phyloP scores from a whole-genome alignment of 2,888 invertebrate species.

The Macrophya annulata region DNA sequence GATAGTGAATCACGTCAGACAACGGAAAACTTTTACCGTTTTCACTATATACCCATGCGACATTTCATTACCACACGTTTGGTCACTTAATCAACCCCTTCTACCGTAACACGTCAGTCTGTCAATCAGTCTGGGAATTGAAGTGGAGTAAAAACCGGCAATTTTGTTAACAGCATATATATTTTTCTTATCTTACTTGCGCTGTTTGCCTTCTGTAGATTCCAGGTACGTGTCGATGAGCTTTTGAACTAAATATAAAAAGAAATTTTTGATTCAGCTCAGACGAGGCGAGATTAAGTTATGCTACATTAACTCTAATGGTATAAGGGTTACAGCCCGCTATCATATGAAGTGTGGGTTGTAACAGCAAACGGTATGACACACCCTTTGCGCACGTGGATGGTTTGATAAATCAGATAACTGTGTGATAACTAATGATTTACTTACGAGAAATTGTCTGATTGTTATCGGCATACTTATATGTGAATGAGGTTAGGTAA shows the following conservation, averaged over 20 bases:
- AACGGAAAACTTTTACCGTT: slow-evolving; percentile 11
- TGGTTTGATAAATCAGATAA: slow-evolving; percentile 43
- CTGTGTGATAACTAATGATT: not conserved
- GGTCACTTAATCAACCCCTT: slow-evolving; percentile 45
- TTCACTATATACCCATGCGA: not conserved
- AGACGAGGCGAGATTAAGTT: slow-evolving; percentile 7
- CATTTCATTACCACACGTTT: slow-evolving; percentile 38
- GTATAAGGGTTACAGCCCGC: not conserved
- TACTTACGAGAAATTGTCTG: not conserved
- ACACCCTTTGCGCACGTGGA: slow-evolving; percentile 1
- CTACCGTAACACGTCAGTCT: not conserved
- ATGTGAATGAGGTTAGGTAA: not conserved
- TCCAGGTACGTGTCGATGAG: not conserved
- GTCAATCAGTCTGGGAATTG: slow-evolving; percentile 18
- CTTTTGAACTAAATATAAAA: not conserved
- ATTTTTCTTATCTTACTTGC: not conserved
- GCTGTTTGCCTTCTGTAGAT: not conserved
- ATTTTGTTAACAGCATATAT: slow-evolving; percentile 35
- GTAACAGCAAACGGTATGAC: not conserved
- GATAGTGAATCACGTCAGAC: slow-evolving; percentile 22
- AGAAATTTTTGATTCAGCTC: not conserved
- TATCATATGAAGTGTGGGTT: not conserved
- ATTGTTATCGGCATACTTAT: slow-evolving; percentile 5
- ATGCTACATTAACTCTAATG: slow-evolving; percentile 17
- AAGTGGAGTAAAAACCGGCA: slow-evolving; percentile 17